A percentile compares a stretch with the other conserved stretches of the same genome.
phyloP scores from a whole-genome alignment of 2,113 vertebrate genomes.

The Chamaea fasciata region DNA sequence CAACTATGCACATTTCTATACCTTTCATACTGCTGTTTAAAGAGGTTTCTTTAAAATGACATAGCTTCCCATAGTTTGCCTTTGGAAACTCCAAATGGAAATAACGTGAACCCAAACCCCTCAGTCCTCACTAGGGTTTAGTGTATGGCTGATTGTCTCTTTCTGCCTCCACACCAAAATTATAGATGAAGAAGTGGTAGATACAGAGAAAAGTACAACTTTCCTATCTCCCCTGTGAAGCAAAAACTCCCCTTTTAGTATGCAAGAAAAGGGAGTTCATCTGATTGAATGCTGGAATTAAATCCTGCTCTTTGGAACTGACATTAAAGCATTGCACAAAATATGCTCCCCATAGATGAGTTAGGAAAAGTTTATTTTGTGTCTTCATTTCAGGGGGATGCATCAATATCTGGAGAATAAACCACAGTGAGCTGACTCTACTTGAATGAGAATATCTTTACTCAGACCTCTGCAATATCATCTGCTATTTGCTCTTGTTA shows the following conservation, averaged over 20 bases:
- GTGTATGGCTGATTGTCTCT: neutral
- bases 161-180: neutral
- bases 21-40: neutral
- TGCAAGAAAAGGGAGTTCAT: neutral
- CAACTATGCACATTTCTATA: neutral
- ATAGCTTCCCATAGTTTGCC: neutral
- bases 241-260: neutral
- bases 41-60: neutral
- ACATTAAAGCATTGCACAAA: neutral
- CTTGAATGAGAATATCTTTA: neutral
- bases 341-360: neutral
- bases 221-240: neutral
- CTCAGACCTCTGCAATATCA: neutral
- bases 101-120: neutral
- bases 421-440: neutral
- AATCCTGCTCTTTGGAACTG: neutral
- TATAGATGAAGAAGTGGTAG: neutral
- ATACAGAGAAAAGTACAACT: neutral
- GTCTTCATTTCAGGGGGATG: neutral
- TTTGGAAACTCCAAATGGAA: neutral
- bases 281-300: neutral
- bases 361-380: neutral
- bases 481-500: neutral
- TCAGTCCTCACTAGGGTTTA: neutral
- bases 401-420: neutral